Conservation (phyloP, 2,797 vertebrate genomes). For the Thalassophryne amazonica region DNA sequence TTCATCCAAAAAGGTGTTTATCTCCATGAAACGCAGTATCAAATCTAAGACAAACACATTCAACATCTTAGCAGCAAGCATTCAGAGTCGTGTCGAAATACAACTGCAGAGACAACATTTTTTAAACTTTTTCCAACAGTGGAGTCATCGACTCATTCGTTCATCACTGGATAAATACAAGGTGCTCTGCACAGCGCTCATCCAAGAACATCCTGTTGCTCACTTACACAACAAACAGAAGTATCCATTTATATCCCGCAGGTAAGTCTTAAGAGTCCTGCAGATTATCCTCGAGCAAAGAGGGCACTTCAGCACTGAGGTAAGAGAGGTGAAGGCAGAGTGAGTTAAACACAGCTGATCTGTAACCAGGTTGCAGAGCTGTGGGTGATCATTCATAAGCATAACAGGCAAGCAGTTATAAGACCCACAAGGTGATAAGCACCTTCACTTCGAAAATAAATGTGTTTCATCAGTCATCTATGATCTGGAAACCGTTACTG, state of each 20-base stretch:
- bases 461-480: not conserved
- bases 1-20: no score
- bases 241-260: conserved; percentile 67
- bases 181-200: conserved; percentile 13
- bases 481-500: conserved; percentile 5
- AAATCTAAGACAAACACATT: not conserved
- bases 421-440: conserved; percentile 13
- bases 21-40: no score
- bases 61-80: no score
- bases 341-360: conserved; percentile 13
- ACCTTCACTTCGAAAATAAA: not conserved
- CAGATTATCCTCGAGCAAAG: conserved; percentile 56
- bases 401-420: conserved; percentile 11
- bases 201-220: conserved; percentile 58
- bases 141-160: not conserved
- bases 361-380: conserved; percentile 6
- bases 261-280: conserved; percentile 56
- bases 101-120: not conserved
- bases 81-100: not conserved
- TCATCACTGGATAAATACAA: conserved; percentile 13
- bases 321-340: not conserved
- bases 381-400: conserved; percentile 3
- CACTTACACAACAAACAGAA: conserved; percentile 54
- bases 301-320: not conserved
- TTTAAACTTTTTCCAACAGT: not conserved